phyloP scores from a whole-genome alignment of 2,797 vertebrate genomes.

The Lutjanus campechanus region DNA sequence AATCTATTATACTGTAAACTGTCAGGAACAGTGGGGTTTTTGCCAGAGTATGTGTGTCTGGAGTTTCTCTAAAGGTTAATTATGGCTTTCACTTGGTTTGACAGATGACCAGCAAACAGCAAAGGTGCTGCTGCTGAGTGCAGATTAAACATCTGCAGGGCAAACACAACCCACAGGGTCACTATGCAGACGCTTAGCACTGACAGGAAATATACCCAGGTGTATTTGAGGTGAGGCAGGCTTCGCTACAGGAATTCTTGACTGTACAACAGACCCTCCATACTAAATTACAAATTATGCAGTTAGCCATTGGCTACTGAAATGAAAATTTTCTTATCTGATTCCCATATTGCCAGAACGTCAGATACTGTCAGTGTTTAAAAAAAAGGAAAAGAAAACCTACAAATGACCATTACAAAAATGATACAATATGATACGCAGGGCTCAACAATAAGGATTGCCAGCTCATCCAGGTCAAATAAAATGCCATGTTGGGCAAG shows the following conservation, averaged over 20 bases:
- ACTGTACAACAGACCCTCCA: neutral
- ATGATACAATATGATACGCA: no score
- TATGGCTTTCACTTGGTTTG: slow-evolving; percentile 72
- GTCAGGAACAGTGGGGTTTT: neutral
- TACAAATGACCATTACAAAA: no score
- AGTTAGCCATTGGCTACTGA: neutral
- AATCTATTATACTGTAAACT: slow-evolving; percentile 11
- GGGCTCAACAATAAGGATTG: no score
- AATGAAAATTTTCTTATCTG: neutral
- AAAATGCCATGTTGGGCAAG: no score
- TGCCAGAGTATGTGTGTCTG: slow-evolving; percentile 38
- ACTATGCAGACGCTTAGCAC: slow-evolving; percentile 8
- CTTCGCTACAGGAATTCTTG: slow-evolving; percentile 2
- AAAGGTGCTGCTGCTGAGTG: slow-evolving; percentile 58
- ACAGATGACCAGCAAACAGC: slow-evolving; percentile 71
- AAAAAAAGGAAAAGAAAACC: no score
- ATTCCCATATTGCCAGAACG: neutral
- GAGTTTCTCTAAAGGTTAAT: slow-evolving; percentile 63
- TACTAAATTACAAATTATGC: neutral
- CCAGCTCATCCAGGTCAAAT: no score
- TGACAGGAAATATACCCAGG: slow-evolving; percentile 33
- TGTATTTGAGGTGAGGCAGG: slow-evolving; percentile 23
- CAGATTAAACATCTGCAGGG: slow-evolving; percentile 70
- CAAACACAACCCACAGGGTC: slow-evolving; percentile 57
- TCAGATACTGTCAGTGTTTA: no score